Percentiles rank a stretch among this genome's conserved stretches.
These are phyloP conservation scores for Oxytorus armatus DNA, from an alignment of 2,888 invertebrate species.

Conservation along the genomic window DNA sequence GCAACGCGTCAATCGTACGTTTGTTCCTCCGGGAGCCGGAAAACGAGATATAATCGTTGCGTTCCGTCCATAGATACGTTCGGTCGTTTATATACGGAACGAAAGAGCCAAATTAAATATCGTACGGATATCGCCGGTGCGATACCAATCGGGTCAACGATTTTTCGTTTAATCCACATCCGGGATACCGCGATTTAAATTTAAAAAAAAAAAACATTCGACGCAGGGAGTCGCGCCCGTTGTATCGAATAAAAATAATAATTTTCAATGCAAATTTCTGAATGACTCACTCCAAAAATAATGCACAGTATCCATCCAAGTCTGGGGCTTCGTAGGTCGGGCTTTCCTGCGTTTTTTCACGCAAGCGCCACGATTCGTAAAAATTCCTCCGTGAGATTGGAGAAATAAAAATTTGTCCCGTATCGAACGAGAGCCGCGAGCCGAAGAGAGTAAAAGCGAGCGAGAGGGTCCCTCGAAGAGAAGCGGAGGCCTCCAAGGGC, in stretches of 20 bases:
- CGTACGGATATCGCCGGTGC: too few species aligned
- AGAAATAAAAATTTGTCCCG: constrained; percentile 16
- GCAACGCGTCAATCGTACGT: too few species aligned
- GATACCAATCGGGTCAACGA: constrained; percentile 4
- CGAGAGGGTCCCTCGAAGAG: constrained; percentile 5
- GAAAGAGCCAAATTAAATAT: too few species aligned
- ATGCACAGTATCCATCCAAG: constrained; percentile 84
- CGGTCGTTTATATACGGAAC: too few species aligned
- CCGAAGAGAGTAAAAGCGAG: background rate
- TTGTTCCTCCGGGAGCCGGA: too few species aligned
- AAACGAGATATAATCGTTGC: too few species aligned
- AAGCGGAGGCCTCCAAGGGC: constrained; percentile 52
- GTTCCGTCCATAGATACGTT: too few species aligned
- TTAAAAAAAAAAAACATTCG: background rate
- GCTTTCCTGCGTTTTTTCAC: constrained; percentile 67
- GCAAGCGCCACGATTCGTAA: constrained; percentile 63
- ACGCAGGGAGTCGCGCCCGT: background rate
- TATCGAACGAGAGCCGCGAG: background rate
- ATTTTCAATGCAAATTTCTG: too few species aligned
- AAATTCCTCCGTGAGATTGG: constrained; percentile 39
- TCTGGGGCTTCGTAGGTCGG: constrained; percentile 72
- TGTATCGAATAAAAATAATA: background rate
- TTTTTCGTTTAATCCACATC: constrained; percentile 16
- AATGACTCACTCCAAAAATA: constrained; percentile 84
- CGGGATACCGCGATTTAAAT: too few species aligned